Percentiles rank a stretch among this genome's conserved stretches.
These are phyloP conservation scores for Hartigia nigra DNA, from an alignment of 2,888 invertebrate genomes.

Conservation along the genomic window DNA sequence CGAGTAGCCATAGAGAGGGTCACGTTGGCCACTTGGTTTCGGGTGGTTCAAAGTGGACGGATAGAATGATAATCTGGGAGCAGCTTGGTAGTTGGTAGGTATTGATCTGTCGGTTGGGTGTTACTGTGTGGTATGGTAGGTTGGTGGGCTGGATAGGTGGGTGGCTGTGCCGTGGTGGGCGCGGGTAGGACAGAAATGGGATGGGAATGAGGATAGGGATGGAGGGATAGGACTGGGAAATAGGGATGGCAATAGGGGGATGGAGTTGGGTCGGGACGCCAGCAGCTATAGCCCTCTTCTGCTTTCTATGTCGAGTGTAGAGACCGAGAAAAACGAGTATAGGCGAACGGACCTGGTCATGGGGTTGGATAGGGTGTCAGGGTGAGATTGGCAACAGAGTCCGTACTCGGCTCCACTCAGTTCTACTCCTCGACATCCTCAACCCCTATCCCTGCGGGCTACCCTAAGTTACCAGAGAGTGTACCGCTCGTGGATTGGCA, in stretches of 20 bases:
- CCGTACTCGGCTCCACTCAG: background rate
- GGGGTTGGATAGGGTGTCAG: constrained; percentile 44
- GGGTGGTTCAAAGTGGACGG: constrained; percentile 53
- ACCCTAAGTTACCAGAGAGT: constrained; percentile 6
- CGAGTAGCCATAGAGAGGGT: background rate
- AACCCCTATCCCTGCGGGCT: constrained; percentile 2
- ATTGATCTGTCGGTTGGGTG: constrained; percentile 62
- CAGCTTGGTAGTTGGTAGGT: constrained; percentile 61
- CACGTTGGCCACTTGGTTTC: constrained; percentile 39
- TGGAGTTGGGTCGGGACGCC: constrained; percentile 43
- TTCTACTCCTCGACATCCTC: background rate
- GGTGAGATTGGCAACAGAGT: constrained; percentile 50
- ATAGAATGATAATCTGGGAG: constrained; percentile 61
- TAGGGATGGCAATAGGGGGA: constrained; percentile 18
- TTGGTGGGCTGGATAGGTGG: constrained; percentile 52
- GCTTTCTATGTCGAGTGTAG: constrained; percentile 23
- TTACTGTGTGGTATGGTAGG: constrained; percentile 59
- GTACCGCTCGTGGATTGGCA: constrained; percentile 32
- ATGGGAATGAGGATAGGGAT: constrained; percentile 22
- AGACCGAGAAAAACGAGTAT: constrained; percentile 50
- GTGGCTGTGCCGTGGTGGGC: constrained; percentile 32
- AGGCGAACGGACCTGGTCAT: constrained; percentile 48
- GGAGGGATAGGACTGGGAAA: constrained; percentile 31
- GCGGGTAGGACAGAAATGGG: constrained; percentile 34
- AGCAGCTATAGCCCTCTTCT: constrained; percentile 33